Base-by-base conservation (phyloP, 2,113 vertebrate species). In the Galemys pyrenaicus region DNA sequence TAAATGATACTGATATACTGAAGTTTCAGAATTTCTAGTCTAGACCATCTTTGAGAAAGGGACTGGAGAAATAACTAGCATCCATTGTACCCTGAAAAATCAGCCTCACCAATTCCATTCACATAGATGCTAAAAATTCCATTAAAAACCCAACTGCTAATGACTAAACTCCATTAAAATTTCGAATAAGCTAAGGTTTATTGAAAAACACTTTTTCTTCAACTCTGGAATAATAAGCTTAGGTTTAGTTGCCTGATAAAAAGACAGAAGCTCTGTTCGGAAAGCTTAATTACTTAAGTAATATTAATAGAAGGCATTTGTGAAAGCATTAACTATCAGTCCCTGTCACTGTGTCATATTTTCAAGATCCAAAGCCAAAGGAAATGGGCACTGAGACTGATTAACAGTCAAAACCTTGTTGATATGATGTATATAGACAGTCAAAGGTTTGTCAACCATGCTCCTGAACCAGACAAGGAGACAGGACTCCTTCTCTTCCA, bases 21-120 rank as follows among this genome's bases (percentile, higher is more conserved):
- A 62, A 8, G 44, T 41, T 83, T 73, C 67, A 91, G 82, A 86
- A 62, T 49, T 56, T 16, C 60, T 35, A 2, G 26, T 60, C 49
- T 68, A 32, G 19, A 26, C 28, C 16, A 91, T 62, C 96, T 84
- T 89, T 97, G 93, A 98, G 11, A 89, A 73, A 77, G 81, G 75
- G 85, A 96, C 91, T 96, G 81, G 65, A 54, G n/a, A 93, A 86
- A 97, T 77, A 96, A 97, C 87, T 54, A 41, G 32, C 41, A 30
- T 0, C 51, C 13, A 65, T 49, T 28, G 30, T 70, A 28, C 13
- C 37, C 22, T 70, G 60, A 84, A 78, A 92, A 94, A 73, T 74
- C 60, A 91, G 9, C 22, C 65, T 90, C 71, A 62, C 39, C 64
- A 79, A 77, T 16, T 51, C 19, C 74, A 49, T 58, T 92, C 73